A percentile compares a stretch with the other conserved stretches of the same genome.
These are phyloP conservation scores for Lacerta viridis DNA, from an alignment of 2,797 vertebrate species.

Conservation along the genomic window DNA sequence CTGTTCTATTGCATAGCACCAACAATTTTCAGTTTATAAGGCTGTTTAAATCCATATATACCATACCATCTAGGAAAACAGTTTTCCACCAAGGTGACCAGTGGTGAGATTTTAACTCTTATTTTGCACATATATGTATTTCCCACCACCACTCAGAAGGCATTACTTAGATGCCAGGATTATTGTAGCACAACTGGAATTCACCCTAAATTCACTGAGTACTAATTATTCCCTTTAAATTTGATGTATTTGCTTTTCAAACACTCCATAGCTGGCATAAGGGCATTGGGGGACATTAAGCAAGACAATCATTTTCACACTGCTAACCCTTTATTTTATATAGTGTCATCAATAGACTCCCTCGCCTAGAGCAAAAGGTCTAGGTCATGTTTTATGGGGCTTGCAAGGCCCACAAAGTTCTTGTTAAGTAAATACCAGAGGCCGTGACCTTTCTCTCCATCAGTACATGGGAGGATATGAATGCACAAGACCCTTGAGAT, in stretches of 20 bases:
- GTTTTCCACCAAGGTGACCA: neutral
- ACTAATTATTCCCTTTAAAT: slow-evolving; percentile 21
- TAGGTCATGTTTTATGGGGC: slow-evolving; percentile 65
- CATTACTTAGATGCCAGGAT: slow-evolving; percentile 82
- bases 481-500: slow-evolving; percentile 23
- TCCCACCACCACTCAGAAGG: neutral
- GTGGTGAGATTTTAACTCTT: neutral
- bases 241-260: slow-evolving; percentile 46
- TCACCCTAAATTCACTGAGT: slow-evolving; percentile 77
- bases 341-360: slow-evolving; percentile 33
- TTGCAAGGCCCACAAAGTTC: slow-evolving; percentile 47
- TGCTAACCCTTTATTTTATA: slow-evolving; percentile 1
- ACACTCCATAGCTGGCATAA: slow-evolving; percentile 60
- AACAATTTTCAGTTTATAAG: neutral
- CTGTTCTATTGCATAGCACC: neutral
- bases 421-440: slow-evolving; percentile 41
- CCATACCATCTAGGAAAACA: neutral
- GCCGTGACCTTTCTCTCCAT: slow-evolving; percentile 41
- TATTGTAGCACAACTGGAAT: slow-evolving; percentile 79
- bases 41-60: neutral
- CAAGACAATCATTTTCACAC: slow-evolving; percentile 39
- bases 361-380: slow-evolving; percentile 53
- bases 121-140: neutral
- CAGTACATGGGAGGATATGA: slow-evolving; percentile 30
- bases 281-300: slow-evolving; percentile 51